Conservation (phyloP, 2,888 invertebrate genomes). For the Dasypogon diadema region DNA sequence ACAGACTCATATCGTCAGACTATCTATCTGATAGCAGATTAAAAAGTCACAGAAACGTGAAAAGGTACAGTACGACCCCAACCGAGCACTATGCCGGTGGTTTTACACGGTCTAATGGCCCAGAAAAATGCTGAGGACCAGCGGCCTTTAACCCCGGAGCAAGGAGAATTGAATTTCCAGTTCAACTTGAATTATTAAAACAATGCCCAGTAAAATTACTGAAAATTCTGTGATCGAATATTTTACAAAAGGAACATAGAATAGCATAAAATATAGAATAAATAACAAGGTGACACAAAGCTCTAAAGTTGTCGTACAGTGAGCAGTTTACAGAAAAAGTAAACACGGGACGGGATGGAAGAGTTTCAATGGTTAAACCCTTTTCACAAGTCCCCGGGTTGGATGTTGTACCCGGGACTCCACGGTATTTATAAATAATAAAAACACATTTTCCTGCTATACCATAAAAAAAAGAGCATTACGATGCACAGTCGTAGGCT, state of each 20-base stretch:
- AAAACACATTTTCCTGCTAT: background rate
- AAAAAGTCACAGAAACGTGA: conserved; percentile 13
- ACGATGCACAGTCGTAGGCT: background rate
- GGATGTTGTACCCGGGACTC: background rate
- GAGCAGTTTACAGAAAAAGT: background rate
- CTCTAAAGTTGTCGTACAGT: background rate
- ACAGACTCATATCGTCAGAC: background rate
- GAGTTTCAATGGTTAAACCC: background rate
- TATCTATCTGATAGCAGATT: conserved; percentile 27
- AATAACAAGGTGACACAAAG: background rate
- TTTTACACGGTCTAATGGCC: conserved; percentile 18
- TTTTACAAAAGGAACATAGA: no score
- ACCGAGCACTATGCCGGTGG: background rate
- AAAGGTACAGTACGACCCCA: background rate
- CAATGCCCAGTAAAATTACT: background rate
- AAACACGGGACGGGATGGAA: background rate
- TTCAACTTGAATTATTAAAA: background rate
- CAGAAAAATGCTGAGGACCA: conserved; percentile 36
- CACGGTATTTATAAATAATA: background rate
- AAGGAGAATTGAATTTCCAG: background rate
- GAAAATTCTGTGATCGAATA: background rate
- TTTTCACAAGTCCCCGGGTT: background rate
- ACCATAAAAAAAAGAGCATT: background rate
- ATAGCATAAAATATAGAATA: background rate
- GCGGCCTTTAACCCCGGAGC: background rate